Conservation (phyloP, 2,113 vertebrate genomes). For the Suncus etruscus region DNA sequence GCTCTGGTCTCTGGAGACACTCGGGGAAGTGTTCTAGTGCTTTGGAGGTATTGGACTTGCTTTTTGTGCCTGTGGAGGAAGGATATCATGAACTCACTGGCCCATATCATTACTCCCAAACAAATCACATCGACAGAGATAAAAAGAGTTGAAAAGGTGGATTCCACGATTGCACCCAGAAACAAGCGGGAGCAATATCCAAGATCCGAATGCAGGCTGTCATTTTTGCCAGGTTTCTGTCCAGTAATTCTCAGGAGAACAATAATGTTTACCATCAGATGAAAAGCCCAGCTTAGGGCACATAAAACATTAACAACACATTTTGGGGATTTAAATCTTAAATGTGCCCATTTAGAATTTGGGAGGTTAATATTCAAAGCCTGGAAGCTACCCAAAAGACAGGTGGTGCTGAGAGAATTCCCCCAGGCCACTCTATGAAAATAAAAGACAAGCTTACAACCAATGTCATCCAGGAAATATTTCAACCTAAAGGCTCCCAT, state of each 20-base stretch:
- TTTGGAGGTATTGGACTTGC: background rate
- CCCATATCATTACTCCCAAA: constrained; percentile 50
- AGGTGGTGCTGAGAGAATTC: constrained; percentile 40
- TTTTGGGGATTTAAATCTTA: constrained; percentile 35
- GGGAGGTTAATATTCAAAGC: constrained; percentile 10
- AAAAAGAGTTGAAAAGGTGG: background rate
- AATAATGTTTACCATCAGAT: constrained; percentile 44
- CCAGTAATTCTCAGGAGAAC: background rate
- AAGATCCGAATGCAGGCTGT: background rate
- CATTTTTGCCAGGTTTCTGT: background rate
- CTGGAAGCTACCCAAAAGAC: constrained; percentile 30
- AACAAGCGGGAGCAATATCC: background rate
- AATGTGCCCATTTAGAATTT: constrained; percentile 1
- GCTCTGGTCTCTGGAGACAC: constrained; percentile 15
- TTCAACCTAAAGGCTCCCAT: constrained; percentile 16
- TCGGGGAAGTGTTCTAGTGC: background rate
- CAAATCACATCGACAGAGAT: constrained; percentile 17
- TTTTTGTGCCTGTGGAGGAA: constrained; percentile 46
- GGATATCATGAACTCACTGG: constrained; percentile 43
- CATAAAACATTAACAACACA: background rate
- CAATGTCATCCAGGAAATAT: background rate
- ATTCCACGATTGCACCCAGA: background rate
- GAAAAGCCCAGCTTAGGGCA: constrained; percentile 41
- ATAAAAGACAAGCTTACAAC: constrained; percentile 49
- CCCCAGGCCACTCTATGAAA: constrained; percentile 37